These are phyloP conservation scores for Epinephelus coioides DNA, from an alignment of 2,797 vertebrate genomes.

Conservation along the genomic window DNA sequence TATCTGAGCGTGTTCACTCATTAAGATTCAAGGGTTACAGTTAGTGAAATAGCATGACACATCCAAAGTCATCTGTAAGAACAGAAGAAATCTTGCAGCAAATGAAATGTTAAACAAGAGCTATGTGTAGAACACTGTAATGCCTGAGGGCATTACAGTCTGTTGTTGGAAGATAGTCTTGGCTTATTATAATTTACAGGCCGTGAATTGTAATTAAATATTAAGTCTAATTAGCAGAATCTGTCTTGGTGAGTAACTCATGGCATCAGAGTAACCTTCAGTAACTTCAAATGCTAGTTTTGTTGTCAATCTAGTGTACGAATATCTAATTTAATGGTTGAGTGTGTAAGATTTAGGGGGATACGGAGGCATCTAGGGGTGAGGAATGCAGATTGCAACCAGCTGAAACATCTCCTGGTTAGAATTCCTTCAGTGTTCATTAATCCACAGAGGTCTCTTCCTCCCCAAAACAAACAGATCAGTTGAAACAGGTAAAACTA, in stretches of 20 bases:
- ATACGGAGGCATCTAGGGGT: too few species aligned
- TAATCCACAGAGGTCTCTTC: too few species aligned
- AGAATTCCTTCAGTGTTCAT: too few species aligned
- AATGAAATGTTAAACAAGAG: constrained; percentile 73
- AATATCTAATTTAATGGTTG: not conserved
- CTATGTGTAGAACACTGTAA: constrained; percentile 61
- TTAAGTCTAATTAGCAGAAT: constrained; percentile 64
- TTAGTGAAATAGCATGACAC: constrained; percentile 40
- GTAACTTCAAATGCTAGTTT: not conserved
- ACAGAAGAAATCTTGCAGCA: constrained; percentile 47
- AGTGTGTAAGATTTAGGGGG: too few species aligned
- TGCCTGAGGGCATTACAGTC: constrained; percentile 60
- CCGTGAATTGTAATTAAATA: constrained; percentile 70
- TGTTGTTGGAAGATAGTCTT: constrained; percentile 68
- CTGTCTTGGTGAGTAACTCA: constrained; percentile 32
- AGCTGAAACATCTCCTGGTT: too few species aligned
- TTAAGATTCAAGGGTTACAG: constrained; percentile 43
- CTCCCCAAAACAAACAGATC: too few species aligned
- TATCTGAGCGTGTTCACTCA: constrained; percentile 27
- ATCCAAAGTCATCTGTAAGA: constrained; percentile 52
- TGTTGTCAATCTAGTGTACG: not conserved
- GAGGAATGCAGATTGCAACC: too few species aligned
- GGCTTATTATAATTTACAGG: constrained; percentile 63
- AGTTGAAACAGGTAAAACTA: too few species aligned
- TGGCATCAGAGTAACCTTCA: constrained; percentile 17